phyloP scores from a whole-genome alignment of 1,140 invertebrate genomes.

The Spodoptera frugiperda region DNA sequence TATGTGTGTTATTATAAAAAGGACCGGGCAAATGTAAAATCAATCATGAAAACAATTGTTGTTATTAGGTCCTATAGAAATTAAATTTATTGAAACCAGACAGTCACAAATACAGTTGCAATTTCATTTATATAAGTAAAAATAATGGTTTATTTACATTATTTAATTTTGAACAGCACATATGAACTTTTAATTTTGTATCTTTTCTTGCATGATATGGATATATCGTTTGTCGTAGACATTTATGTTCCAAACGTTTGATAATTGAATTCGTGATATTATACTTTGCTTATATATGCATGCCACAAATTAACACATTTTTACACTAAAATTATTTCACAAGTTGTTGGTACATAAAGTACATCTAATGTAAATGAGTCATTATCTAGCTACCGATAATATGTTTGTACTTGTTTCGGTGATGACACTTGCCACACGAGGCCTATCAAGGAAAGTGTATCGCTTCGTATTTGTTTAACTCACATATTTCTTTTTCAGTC shows the following conservation, averaged over 20 bases:
- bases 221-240: constrained; percentile 4
- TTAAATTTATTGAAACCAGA: no score
- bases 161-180: not conserved
- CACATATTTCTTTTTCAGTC: constrained; percentile 78
- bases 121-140: no score
- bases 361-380: constrained; percentile 13
- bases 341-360: not conserved
- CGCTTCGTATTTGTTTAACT: constrained; percentile 57
- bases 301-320: not conserved
- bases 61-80: no score
- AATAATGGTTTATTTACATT: constrained; percentile 12
- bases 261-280: not conserved
- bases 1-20: no score
- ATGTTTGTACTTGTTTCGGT: not conserved
- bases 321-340: not conserved
- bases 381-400: not conserved
- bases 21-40: no score
- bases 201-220: not conserved
- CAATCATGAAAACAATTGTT: no score
- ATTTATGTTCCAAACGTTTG: not conserved
- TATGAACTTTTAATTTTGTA: not conserved
- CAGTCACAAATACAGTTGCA: no score
- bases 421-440: not conserved
- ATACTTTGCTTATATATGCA: not conserved
- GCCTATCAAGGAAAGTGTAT: constrained; percentile 14